Conservation (phyloP, 1,140 invertebrate genomes). For the Tetranychus cinnabarinus region DNA sequence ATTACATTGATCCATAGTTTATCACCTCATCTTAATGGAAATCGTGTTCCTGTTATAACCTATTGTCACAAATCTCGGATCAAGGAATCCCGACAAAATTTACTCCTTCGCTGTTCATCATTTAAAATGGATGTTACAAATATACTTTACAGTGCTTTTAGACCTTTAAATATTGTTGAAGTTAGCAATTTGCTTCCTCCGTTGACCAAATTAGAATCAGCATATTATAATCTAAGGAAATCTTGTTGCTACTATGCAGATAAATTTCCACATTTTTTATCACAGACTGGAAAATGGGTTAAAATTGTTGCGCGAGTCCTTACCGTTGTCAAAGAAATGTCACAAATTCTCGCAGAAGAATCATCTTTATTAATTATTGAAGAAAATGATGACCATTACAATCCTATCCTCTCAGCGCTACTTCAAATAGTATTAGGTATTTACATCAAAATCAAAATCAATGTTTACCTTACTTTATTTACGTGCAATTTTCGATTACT, state of each 20-base stretch:
- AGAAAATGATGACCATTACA: conserved; percentile 58
- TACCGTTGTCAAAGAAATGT: not conserved
- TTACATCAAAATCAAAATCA: too few relatives aligned
- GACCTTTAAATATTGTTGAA: conserved; percentile 3
- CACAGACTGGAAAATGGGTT: conserved; percentile 7
- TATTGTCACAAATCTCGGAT: not conserved
- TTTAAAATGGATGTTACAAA: not conserved
- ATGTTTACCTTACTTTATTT: too few relatives aligned
- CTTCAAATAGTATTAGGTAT: conserved; percentile 47
- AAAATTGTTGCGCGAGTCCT: not conserved
- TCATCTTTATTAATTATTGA: conserved; percentile 20
- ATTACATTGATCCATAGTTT: not conserved
- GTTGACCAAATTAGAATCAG: not conserved
- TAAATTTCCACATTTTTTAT: conserved; percentile 1
- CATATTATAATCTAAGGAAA: conserved; percentile 5
- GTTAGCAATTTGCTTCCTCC: not conserved
- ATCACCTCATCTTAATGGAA: not conserved
- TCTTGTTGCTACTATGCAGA: not conserved
- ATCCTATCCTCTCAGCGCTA: conserved; percentile 60
- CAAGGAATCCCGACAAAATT: not conserved
- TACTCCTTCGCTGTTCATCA: conserved; percentile 3
- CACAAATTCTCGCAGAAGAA: conserved; percentile 3
- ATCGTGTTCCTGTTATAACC: conserved; percentile 7
- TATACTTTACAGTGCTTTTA: conserved; percentile 1
- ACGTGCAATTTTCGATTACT: too few relatives aligned